Base-by-base conservation (phyloP, 1,140 invertebrate genomes). In the Drosophila takahashii region DNA sequence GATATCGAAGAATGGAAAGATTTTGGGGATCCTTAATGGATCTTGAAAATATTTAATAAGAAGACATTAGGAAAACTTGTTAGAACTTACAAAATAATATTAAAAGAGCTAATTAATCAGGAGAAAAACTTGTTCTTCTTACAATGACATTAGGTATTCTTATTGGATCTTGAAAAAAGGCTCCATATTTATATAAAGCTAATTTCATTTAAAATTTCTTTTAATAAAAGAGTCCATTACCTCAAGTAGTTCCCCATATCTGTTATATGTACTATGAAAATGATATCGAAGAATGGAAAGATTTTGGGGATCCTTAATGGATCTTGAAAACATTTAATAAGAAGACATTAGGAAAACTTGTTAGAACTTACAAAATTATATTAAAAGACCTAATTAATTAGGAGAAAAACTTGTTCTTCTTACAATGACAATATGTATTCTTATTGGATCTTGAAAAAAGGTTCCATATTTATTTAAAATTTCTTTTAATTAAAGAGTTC, bases 181-280 rank as follows among this genome's bases (percentile, higher is more conserved):
- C n/a, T n/a, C n/a, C n/a, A n/a, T n/a, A n/a, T n/a, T n/a, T n/a
- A n/a, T 22, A 22, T 22, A 22, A 22, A 2, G 22, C 22, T 22
- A 22, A 22, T 22, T 22, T 22, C 1, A 22, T n/a, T n/a, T n/a
- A n/a, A n/a, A n/a, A n/a, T n/a, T n/a, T n/a, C 58, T 22, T 15
- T 18, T 16, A 47, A 47, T 42, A 51, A 67, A 51, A 16, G 62
- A 67, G 59, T 65, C 26, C 53, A 39, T 62, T 57, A 59, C 26
- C 58, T 10, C 34, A 36, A 39, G 58, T 58, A 39, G 39, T 58
- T 27, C 22, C 6, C 27, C 27, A 39, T 39, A 54, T 27, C 36
- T 16, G 47, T n/a, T n/a, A 3, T 47, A 22, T 22, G 22, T 22
- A 1, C 22, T 22, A 22, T 22, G 22, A 22, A 22, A 15, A 9